phyloP scores from a whole-genome alignment of 2,797 vertebrate genomes.

The Parauchenoglanis ngamensis region DNA sequence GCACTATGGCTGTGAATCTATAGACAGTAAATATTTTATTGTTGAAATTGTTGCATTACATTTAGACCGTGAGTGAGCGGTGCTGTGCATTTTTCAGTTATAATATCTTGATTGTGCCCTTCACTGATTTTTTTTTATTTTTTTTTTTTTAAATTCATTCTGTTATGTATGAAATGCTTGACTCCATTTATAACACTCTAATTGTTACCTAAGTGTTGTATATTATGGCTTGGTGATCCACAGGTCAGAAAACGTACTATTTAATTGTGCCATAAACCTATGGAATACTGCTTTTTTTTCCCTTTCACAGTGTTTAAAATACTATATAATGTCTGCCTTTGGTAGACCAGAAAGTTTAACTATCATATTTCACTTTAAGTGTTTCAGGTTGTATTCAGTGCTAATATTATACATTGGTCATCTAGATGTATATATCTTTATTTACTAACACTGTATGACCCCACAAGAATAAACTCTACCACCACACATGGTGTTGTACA shows the following conservation, averaged over 20 bases:
- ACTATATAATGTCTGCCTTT: neutral
- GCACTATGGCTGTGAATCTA: slow-evolving; percentile 14
- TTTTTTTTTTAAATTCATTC: neutral
- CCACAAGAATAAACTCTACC: slow-evolving; percentile 38
- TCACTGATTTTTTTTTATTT: slow-evolving; percentile 23
- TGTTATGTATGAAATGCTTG: neutral
- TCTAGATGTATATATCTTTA: slow-evolving; percentile 24
- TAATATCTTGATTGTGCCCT: neutral
- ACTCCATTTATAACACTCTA: neutral
- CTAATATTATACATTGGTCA: neutral
- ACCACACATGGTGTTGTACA: neutral
- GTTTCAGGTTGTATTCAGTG: slow-evolving; percentile 17
- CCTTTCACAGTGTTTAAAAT: neutral
- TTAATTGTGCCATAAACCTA: slow-evolving; percentile 30
- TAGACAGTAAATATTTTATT: neutral
- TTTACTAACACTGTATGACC: slow-evolving; percentile 21
- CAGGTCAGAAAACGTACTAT: neutral
- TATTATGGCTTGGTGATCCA: neutral
- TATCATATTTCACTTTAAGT: slow-evolving; percentile 7
- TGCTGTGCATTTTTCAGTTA: neutral
- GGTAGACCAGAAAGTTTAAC: neutral
- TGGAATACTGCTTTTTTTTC: neutral
- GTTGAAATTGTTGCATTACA: neutral
- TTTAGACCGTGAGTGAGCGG: neutral
- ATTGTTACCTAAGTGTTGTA: slow-evolving; percentile 5